These are phyloP conservation scores for Loxodonta africana DNA, from an alignment of 2,113 vertebrate genomes.

Conservation along the genomic window DNA sequence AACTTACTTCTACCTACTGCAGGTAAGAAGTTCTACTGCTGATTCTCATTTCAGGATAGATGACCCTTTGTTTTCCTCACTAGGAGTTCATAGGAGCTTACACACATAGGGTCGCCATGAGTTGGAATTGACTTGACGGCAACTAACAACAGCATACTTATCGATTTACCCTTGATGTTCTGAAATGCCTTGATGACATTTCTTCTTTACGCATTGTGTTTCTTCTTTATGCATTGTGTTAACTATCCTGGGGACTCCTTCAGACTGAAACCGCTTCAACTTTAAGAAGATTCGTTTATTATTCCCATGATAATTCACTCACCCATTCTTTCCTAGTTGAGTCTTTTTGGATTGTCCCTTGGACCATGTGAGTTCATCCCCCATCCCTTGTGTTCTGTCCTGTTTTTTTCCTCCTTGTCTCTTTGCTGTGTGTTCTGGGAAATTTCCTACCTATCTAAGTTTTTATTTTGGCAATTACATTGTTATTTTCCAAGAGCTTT, in stretches of 20 bases:
- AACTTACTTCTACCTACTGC: fast-evolving
- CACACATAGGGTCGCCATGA: no score
- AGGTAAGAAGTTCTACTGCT: fast-evolving
- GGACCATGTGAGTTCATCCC: fast-evolving
- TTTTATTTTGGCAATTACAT: not conserved
- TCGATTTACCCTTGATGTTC: not conserved
- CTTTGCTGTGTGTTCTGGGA: not conserved
- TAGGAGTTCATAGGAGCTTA: not conserved
- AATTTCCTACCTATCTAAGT: not conserved
- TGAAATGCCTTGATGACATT: no score
- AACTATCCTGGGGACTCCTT: not conserved
- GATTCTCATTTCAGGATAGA: fast-evolving
- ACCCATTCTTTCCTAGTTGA: not conserved
- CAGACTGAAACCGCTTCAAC: not conserved
- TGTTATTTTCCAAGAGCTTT: not conserved
- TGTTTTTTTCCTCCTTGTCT: not conserved
- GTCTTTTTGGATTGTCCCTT: not conserved
- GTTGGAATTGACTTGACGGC: no score
- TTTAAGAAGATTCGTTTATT: not conserved
- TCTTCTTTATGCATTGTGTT: no score
- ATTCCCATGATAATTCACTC: fast-evolving
- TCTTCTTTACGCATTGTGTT: no score
- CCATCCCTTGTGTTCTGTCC: not conserved
- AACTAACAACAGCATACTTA: no score
- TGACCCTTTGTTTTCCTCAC: not conserved